A percentile compares a stretch with the other conserved stretches of the same genome.
Evolutionary conservation across 1,140 invertebrate species (phyloP).

Genomic region (Drosophila kohkoa): DNA sequence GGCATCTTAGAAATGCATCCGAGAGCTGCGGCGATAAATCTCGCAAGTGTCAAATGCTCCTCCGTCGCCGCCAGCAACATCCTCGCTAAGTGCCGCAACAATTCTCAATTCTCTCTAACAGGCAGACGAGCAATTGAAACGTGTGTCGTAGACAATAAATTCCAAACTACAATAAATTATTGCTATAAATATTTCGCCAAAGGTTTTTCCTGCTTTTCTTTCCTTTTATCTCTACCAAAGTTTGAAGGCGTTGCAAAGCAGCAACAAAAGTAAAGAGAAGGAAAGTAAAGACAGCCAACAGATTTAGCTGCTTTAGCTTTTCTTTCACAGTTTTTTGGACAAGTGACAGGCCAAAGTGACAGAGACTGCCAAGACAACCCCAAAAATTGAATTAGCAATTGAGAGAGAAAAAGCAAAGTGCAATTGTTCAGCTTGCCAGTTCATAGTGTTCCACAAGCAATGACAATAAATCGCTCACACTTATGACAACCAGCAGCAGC

Average conservation of each 20-base stretch:
- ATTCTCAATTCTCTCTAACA: constrained; percentile 74
- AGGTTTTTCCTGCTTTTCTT: constrained; percentile 45
- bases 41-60: constrained; percentile 80
- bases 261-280: background rate
- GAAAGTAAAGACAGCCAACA: constrained; percentile 19
- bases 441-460: constrained; percentile 46
- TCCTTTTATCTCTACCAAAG: constrained; percentile 32
- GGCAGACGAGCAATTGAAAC: constrained; percentile 77
- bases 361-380: constrained; percentile 64
- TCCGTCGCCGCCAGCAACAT: constrained; percentile 54
- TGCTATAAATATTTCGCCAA: constrained; percentile 82
- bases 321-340: constrained; percentile 13
- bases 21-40: constrained; percentile 76
- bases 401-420: constrained; percentile 37
- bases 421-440: constrained; percentile 40
- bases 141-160: constrained; percentile 83
- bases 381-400: constrained; percentile 79
- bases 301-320: constrained; percentile 9
- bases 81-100: constrained; percentile 74
- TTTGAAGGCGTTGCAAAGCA: constrained; percentile 48
- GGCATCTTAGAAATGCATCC: constrained; percentile 81
- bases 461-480: constrained; percentile 67
- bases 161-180: constrained; percentile 83
- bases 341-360: constrained; percentile 57
- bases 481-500: constrained; percentile 48